Evolutionary conservation across 2,797 vertebrate genomes (phyloP), one percentile per base, ranked within the genome.

Genomic region (Forpus xanthops): DNA sequence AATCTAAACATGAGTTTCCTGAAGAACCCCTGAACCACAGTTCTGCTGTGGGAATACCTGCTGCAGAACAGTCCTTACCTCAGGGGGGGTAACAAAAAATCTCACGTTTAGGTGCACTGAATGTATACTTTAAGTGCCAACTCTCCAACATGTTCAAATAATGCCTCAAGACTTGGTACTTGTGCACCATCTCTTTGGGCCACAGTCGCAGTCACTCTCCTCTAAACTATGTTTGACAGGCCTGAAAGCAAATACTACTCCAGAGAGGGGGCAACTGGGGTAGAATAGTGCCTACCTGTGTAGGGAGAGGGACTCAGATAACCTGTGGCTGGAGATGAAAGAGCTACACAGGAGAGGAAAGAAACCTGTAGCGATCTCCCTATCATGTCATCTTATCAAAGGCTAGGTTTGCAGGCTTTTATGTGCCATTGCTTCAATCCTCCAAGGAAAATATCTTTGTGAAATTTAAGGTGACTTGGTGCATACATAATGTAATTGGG

Each of bases 391-490:
- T 44, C 81, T 86, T 49, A 91, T 58, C 79, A 85, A 86, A 72
- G 58, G 50, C 35, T 58, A 53, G 15, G 58, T 78, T 92, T 78
- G 62, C 67, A 28, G 73, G 60, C 65, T 84, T 88, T 95, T 93
- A 84, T 90, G 91, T 96, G 85, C 92, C 80, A 71, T 33, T 66
- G 94, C 91, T 92, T 96, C 90, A 74, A 4, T 83, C 81, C 93
- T 94, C 70, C 64, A 93, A 87, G 85, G 95, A 92, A 96, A 96
- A 93, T 39, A 87, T 72, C 88, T 97, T 92, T 94, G 93, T 86
- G 94, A 97, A 97, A 90, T 96, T 96, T 96, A 86, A 97, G 96
- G 85, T 92, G 92, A 94, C 96, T 74, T 77, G 86, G 96, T 96
- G 96, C 94, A 92, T 96, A 97, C 96, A 96, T 97, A 97, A 94